Conservation (phyloP, 2,888 invertebrate genomes). For the Globia sparganii region DNA sequence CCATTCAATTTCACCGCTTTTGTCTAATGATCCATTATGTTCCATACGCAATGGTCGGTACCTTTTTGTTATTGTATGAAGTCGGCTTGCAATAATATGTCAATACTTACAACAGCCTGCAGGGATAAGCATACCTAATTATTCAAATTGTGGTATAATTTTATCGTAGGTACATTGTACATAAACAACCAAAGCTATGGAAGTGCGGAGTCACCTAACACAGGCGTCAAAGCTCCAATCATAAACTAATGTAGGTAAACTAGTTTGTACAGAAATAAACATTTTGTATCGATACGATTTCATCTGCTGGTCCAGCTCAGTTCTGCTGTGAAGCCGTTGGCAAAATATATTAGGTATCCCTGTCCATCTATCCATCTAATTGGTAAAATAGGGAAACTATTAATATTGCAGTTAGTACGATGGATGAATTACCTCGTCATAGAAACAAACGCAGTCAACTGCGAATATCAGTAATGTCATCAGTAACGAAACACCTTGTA, state of each 20-base stretch:
- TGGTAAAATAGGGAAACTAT: constrained; percentile 5
- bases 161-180: not conserved
- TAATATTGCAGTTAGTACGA: constrained; percentile 8
- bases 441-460: constrained; percentile 85
- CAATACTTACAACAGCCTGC: not conserved
- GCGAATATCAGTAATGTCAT: constrained; percentile 78
- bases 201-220: no score
- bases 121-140: not conserved
- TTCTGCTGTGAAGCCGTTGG: constrained; percentile 16
- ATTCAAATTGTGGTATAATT: not conserved
- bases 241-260: no score
- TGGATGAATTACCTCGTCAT: constrained; percentile 81
- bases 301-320: constrained; percentile 3
- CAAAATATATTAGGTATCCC: not conserved
- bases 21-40: constrained; percentile 33
- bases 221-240: no score
- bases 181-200: no score
- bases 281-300: no score
- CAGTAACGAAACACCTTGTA: constrained; percentile 77
- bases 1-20: constrained; percentile 25
- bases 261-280: no score
- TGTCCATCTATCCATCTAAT: not conserved
- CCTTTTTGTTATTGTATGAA: constrained; percentile 12
- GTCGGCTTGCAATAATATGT: not conserved
- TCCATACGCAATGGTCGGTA: not conserved